These are phyloP conservation scores for Ferdinandea cuprea DNA, from an alignment of 2,888 invertebrate genomes.

Conservation along the genomic window DNA sequence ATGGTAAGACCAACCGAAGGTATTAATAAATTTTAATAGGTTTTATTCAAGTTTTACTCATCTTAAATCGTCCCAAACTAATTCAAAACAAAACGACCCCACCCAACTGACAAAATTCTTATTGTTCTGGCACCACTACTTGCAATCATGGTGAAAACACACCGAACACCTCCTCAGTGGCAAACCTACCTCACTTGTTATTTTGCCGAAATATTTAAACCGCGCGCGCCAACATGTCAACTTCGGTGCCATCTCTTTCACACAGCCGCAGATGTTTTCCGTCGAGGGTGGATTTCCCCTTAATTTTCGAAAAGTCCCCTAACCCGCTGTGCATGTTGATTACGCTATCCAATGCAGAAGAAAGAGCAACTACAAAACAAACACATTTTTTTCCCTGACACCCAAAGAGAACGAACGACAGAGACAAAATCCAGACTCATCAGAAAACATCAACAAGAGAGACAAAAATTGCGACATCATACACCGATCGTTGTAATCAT, in stretches of 20 bases:
- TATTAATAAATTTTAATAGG: too few relatives aligned
- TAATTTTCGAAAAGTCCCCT: neutral
- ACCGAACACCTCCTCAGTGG: conserved; percentile 16
- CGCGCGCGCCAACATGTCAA: conserved; percentile 65
- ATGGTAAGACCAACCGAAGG: too few relatives aligned
- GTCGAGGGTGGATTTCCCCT: conserved; percentile 26
- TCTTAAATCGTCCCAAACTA: too few relatives aligned
- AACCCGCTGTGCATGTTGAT: neutral
- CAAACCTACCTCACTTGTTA: neutral
- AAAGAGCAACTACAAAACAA: conserved; percentile 21
- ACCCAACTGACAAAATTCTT: too few relatives aligned
- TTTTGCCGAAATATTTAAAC: conserved; percentile 4
- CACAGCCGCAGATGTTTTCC: conserved; percentile 33
- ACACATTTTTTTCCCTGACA: conserved; percentile 4
- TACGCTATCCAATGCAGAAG: neutral
- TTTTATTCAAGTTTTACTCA: too few relatives aligned
- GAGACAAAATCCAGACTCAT: conserved; percentile 24
- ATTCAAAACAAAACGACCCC: too few relatives aligned
- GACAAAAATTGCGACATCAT: conserved; percentile 56
- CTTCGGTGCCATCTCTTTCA: conserved; percentile 2
- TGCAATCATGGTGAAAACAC: neutral
- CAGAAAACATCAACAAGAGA: conserved; percentile 41
- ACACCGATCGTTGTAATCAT: conserved; percentile 54
- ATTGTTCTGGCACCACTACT: too few relatives aligned
- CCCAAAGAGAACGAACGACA: conserved; percentile 9